Percentiles rank a stretch among this genome's conserved stretches.
Evolutionary conservation across 2,797 vertebrate species (phyloP).

Genomic region (Scomberomorus guttatus): DNA sequence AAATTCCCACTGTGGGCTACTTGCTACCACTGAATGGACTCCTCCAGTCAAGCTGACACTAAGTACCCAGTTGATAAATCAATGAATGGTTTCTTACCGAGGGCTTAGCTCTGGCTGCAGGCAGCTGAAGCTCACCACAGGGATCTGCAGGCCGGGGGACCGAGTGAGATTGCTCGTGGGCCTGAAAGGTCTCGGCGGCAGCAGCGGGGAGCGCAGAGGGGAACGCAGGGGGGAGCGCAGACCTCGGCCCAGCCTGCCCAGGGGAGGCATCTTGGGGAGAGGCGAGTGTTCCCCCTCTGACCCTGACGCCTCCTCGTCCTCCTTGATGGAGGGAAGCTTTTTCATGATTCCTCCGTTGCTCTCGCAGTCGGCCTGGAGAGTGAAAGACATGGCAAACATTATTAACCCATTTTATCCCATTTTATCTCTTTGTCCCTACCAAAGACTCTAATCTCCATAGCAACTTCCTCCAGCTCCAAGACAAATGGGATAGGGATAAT

Average conservation of each 20-base stretch:
- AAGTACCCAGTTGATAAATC: background rate
- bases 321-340: conserved; percentile 87
- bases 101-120: conserved; percentile 85
- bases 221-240: conserved; percentile 85
- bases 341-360: conserved; percentile 85
- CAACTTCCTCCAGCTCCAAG: too few species aligned
- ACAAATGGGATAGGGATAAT: too few species aligned
- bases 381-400: background rate
- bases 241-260: conserved; percentile 77
- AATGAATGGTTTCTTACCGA: conserved; percentile 71
- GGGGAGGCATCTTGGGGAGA: conserved; percentile 69
- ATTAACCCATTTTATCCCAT: too few species aligned
- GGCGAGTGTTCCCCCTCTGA: conserved; percentile 83
- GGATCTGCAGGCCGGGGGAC: conserved; percentile 85
- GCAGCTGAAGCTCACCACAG: conserved; percentile 83
- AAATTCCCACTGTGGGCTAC: background rate
- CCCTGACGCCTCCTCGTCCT: conserved; percentile 87
- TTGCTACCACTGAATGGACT: background rate
- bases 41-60: background rate
- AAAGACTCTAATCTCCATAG: too few species aligned
- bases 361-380: conserved; percentile 81
- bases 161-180: conserved; percentile 59
- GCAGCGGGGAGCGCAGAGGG: conserved; percentile 82
- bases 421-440: too few species aligned
- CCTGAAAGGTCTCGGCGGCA: conserved; percentile 81